A percentile compares a stretch with the other conserved stretches of the same genome.
These are phyloP conservation scores for Netelia virgata DNA, from an alignment of 2,888 invertebrate genomes.

Conservation along the genomic window DNA sequence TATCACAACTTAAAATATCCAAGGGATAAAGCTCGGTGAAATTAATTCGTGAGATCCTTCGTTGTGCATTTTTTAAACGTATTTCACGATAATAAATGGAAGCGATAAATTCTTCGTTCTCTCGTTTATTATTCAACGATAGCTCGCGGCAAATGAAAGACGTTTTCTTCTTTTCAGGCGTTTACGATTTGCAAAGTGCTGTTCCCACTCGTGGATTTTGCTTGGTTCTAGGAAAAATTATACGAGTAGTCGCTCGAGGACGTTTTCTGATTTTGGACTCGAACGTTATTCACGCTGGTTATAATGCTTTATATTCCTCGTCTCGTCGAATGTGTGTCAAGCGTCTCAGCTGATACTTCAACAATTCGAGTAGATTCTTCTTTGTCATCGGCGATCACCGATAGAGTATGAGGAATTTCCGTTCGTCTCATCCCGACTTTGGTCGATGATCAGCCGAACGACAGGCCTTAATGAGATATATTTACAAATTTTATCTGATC, in stretches of 20 bases:
- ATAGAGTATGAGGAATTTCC: not conserved
- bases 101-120: not conserved
- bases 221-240: slow-evolving; percentile 36
- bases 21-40: not conserved
- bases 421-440: too few species aligned
- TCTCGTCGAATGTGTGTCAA: slow-evolving; percentile 66
- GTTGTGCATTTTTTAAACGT: too few species aligned
- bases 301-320: slow-evolving; percentile 23
- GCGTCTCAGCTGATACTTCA: slow-evolving; percentile 47
- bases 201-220: slow-evolving; percentile 44
- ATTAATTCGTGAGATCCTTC: not conserved
- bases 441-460: too few species aligned
- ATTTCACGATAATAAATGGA: too few species aligned
- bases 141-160: slow-evolving; percentile 61
- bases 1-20: not conserved
- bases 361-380: slow-evolving; percentile 44
- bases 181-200: slow-evolving; percentile 49
- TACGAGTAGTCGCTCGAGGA: slow-evolving; percentile 22
- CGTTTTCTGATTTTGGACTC: slow-evolving; percentile 7
- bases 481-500: slow-evolving; percentile 10
- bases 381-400: slow-evolving; percentile 3
- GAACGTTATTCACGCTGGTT: too few species aligned
- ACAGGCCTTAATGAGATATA: not conserved
- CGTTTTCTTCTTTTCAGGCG: slow-evolving; percentile 45
- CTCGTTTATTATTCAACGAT: slow-evolving; percentile 56